Conservation (phyloP, 2,113 vertebrate genomes). For the Sphaerodactylus townsendi region DNA sequence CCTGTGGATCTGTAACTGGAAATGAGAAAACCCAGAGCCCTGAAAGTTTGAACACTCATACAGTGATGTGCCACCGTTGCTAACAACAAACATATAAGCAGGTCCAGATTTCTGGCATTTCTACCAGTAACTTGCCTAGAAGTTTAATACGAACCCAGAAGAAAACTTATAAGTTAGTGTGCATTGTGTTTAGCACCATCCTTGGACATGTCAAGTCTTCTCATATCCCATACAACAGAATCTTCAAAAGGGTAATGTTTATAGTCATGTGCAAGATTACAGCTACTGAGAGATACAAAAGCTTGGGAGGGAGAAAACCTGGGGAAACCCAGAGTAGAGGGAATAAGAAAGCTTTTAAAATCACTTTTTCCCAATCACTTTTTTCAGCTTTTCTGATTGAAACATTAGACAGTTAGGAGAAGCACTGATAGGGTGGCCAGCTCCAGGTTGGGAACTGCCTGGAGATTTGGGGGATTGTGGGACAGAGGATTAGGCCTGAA, state of each 20-base stretch:
- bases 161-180: slow-evolving; percentile 21
- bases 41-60: background rate
- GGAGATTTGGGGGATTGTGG: no score
- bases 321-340: no score
- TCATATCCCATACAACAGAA: slow-evolving; percentile 1
- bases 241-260: background rate
- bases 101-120: background rate
- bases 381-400: no score
- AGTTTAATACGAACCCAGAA: slow-evolving; percentile 34
- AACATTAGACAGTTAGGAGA: no score
- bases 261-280: background rate
- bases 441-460: no score
- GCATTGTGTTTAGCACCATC: slow-evolving; percentile 4
- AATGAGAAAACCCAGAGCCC: slow-evolving; percentile 63
- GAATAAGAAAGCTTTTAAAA: no score
- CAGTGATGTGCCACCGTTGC: slow-evolving; percentile 48
- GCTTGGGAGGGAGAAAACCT: no score
- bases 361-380: no score
- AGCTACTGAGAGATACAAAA: background rate
- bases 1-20: background rate
- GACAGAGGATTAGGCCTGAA: no score
- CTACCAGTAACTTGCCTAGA: slow-evolving; percentile 38
- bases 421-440: no score
- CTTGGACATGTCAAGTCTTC: slow-evolving; percentile 4
- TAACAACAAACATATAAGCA: slow-evolving; percentile 60